Evolutionary conservation across 2,113 vertebrate species (phyloP).

Genomic region (Phrynosoma blainvillii): DNA sequence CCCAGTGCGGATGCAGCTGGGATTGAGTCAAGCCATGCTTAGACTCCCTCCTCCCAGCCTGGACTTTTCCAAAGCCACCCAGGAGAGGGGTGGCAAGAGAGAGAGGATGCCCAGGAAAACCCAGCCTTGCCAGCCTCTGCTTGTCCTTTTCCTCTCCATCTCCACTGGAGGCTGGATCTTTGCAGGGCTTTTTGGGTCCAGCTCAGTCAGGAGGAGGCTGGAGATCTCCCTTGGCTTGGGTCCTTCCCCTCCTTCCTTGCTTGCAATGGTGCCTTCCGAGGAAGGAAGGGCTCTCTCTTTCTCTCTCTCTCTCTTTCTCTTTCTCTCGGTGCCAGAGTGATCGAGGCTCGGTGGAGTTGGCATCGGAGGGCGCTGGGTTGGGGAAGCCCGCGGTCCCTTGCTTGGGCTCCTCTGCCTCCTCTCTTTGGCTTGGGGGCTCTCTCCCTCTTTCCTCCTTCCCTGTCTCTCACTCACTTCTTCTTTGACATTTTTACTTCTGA

Average conservation of each 20-base stretch:
- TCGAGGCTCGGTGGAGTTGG: conserved; percentile 53
- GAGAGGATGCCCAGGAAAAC: background rate
- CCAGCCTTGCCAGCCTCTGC: too few relatives aligned
- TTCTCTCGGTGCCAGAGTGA: conserved; percentile 58
- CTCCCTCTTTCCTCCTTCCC: conserved; percentile 23
- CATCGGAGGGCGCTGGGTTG: background rate
- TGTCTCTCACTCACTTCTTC: conserved; percentile 35
- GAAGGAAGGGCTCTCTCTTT: too few relatives aligned
- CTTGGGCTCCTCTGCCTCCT: background rate
- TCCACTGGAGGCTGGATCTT: background rate
- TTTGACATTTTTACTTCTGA: conserved; percentile 51
- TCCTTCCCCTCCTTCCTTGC: background rate
- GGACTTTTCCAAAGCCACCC: conserved; percentile 17
- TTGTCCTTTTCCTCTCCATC: too few relatives aligned
- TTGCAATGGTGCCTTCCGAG: conserved; percentile 64
- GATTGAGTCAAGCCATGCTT: background rate
- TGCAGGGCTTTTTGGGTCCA: background rate
- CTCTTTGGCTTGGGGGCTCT: conserved; percentile 19
- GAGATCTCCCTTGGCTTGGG: background rate
- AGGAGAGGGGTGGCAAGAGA: background rate
- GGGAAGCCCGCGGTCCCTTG: background rate
- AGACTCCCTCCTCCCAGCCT: too few relatives aligned
- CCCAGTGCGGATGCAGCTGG: too few relatives aligned
- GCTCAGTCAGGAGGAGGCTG: background rate
- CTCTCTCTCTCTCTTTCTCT: too few relatives aligned